These are phyloP conservation scores for Phragmatobia fuliginosa DNA, from an alignment of 2,888 invertebrate species.

Conservation along the genomic window DNA sequence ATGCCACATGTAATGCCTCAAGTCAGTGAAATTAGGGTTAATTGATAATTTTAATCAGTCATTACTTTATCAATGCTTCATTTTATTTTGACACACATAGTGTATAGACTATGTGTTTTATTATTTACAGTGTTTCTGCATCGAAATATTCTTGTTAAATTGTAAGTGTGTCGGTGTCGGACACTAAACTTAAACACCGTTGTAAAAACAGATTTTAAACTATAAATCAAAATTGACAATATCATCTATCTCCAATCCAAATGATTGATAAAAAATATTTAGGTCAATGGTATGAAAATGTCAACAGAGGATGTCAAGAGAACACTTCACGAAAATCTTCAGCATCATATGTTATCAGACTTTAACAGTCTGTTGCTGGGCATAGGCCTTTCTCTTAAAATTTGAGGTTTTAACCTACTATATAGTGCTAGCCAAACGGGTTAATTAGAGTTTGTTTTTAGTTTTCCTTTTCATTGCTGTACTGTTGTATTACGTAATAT, in stretches of 20 bases:
- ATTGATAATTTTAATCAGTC: slow-evolving; percentile 47
- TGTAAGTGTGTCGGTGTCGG: too few relatives aligned
- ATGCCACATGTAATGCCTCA: slow-evolving; percentile 31
- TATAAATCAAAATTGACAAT: neutral
- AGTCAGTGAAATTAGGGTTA: slow-evolving; percentile 37
- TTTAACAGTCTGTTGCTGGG: too few relatives aligned
- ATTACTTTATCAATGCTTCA: slow-evolving; percentile 38
- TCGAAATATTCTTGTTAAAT: neutral
- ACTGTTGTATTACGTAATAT: too few relatives aligned
- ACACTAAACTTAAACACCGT: too few relatives aligned
- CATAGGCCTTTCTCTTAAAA: too few relatives aligned
- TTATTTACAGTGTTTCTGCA: neutral
- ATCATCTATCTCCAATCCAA: neutral
- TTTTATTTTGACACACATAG: slow-evolving; percentile 25
- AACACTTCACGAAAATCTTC: neutral
- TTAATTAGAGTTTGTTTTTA: neutral
- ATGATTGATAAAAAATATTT: neutral
- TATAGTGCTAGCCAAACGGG: too few relatives aligned
- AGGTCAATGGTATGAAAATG: neutral
- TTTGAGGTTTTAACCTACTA: too few relatives aligned
- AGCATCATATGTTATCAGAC: too few relatives aligned
- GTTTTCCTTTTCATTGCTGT: neutral
- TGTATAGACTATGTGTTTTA: neutral
- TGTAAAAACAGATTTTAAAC: neutral
- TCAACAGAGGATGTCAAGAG: neutral